A percentile compares a stretch with the other conserved stretches of the same genome.
phyloP scores from a whole-genome alignment of 2,888 invertebrate genomes.

The Linnaemya vulpina region DNA sequence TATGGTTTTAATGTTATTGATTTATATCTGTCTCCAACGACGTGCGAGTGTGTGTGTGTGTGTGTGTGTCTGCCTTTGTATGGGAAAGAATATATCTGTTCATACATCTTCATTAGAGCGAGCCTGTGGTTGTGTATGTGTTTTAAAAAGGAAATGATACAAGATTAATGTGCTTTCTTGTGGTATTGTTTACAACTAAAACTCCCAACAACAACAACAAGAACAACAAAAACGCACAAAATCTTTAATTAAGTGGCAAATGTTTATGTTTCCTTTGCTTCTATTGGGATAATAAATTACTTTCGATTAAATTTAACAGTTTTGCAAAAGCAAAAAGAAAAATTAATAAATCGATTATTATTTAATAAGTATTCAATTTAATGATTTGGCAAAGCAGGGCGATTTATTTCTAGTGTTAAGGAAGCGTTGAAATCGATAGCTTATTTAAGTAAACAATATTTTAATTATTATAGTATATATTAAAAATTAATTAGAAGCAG shows the following conservation, averaged over 20 bases:
- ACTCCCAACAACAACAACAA: background rate
- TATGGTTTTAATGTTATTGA: slow-evolving; percentile 63
- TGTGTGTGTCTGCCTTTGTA: background rate
- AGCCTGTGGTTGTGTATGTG: background rate
- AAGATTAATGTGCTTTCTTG: slow-evolving; percentile 33
- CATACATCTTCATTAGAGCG: slow-evolving; percentile 13
- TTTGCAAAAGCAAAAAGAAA: background rate
- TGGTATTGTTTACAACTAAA: slow-evolving; percentile 11
- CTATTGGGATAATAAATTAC: slow-evolving; percentile 15
- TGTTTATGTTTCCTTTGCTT: slow-evolving; percentile 13
- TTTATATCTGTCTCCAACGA: slow-evolving; percentile 21
- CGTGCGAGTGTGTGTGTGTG: background rate
- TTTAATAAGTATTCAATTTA: slow-evolving; percentile 3
- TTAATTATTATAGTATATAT: too few relatives aligned
- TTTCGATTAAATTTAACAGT: background rate
- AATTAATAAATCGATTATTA: background rate
- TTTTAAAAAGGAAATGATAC: slow-evolving; percentile 32
- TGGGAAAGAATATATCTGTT: background rate
- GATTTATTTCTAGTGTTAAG: background rate
- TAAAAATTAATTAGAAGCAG: too few relatives aligned
- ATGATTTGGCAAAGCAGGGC: slow-evolving; percentile 5
- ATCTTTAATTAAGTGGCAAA: slow-evolving; percentile 58
- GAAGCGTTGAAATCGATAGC: background rate
- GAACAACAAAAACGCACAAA: background rate
- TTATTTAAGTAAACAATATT: too few relatives aligned